A percentile compares a stretch with the other conserved stretches of the same genome.
These are phyloP conservation scores for Lasioglossum oenotherae DNA, from an alignment of 2,888 invertebrate species.

Conservation along the genomic window DNA sequence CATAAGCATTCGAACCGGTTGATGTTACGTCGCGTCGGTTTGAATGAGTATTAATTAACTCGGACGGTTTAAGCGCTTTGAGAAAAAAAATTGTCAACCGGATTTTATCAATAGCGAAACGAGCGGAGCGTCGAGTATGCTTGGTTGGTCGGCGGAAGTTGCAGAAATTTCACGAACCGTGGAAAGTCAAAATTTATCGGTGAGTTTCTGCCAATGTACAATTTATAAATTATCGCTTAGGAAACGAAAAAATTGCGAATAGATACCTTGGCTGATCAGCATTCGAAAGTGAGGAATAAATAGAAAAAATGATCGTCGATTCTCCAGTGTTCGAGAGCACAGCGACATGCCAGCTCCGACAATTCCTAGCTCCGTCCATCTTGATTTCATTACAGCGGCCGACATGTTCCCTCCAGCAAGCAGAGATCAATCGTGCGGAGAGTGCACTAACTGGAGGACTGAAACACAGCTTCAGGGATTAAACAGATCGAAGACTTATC, in stretches of 20 bases:
- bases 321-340: not conserved
- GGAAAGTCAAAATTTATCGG: too few species aligned
- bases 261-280: not conserved
- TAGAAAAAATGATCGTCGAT: not conserved
- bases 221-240: too few species aligned
- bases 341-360: not conserved
- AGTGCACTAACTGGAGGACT: conserved; percentile 32
- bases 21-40: too few species aligned
- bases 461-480: conserved; percentile 51
- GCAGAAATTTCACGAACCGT: too few species aligned
- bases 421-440: conserved; percentile 35
- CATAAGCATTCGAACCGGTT: too few species aligned
- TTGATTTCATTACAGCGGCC: conserved; percentile 29
- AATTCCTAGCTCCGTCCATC: not conserved
- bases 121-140: too few species aligned
- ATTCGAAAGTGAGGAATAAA: not conserved
- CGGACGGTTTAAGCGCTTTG: too few species aligned
- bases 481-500: conserved; percentile 56
- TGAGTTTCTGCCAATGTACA: not conserved
- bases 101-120: too few species aligned
- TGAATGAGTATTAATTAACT: too few species aligned
- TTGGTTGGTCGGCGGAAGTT: too few species aligned
- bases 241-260: not conserved
- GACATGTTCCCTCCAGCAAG: conserved; percentile 21
- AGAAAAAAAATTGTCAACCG: too few species aligned